Evolutionary conservation across 2,113 vertebrate species (phyloP).

Genomic region (Illadopsis cleaveri): DNA sequence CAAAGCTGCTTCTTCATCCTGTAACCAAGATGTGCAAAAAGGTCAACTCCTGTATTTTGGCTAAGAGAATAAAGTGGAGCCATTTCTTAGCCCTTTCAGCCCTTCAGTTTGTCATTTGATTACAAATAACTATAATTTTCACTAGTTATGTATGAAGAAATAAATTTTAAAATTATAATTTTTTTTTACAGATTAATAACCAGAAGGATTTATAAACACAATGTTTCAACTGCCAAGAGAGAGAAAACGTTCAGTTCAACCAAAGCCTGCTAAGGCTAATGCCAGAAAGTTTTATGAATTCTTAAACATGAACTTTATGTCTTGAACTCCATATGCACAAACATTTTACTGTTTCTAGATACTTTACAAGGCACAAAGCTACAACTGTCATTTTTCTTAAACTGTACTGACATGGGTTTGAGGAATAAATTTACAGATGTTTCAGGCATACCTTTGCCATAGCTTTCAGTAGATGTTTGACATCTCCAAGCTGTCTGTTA

Average conservation of each 20-base stretch:
- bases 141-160: background rate
- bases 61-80: background rate
- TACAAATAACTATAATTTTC: background rate
- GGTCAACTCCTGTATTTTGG: background rate
- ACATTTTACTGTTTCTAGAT: background rate
- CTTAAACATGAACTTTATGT: background rate
- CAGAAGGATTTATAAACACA: background rate
- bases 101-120: background rate
- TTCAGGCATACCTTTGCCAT: slow-evolving; percentile 91
- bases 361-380: background rate
- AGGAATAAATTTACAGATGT: background rate
- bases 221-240: background rate
- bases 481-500: slow-evolving; percentile 93
- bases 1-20: slow-evolving; percentile 96
- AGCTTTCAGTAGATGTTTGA: slow-evolving; percentile 94
- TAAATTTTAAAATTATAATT: background rate
- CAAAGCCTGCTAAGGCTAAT: background rate
- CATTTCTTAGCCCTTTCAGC: background rate
- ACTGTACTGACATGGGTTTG: background rate
- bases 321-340: background rate
- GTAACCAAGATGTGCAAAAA: slow-evolving; percentile 21
- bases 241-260: background rate
- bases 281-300: background rate
- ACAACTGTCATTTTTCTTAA: background rate
- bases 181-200: background rate